Conservation (phyloP, 2,797 vertebrate species). For the Anisognathus igniventris region DNA sequence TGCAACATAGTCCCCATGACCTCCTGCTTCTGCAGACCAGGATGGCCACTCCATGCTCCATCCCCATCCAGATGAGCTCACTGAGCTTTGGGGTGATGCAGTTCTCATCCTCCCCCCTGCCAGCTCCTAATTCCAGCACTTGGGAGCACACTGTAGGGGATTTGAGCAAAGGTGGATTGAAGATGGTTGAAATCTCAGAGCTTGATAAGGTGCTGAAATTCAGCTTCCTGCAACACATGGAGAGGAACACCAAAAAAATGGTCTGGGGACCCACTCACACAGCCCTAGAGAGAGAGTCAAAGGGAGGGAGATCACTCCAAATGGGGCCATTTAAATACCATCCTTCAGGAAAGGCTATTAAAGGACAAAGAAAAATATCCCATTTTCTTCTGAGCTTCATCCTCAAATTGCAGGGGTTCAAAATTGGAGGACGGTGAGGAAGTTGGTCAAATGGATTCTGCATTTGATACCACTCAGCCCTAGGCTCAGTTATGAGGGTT, state of each 20-base stretch:
- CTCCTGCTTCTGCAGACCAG: background rate
- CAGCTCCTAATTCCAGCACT: background rate
- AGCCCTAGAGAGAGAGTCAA: background rate
- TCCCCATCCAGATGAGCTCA: too few species aligned
- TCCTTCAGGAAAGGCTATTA: background rate
- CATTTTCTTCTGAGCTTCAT: background rate
- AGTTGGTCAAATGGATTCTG: background rate
- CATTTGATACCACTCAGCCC: background rate
- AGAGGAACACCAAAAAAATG: background rate
- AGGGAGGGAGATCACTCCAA: background rate
- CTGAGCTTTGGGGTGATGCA: background rate
- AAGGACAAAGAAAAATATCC: background rate
- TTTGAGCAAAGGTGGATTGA: background rate
- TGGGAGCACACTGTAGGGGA: background rate
- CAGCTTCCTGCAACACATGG: background rate
- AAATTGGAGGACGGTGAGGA: fast-evolving
- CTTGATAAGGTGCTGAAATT: fast-evolving
- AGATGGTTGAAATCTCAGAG: background rate
- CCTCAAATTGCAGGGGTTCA: background rate
- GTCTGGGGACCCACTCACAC: background rate
- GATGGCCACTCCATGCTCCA: background rate
- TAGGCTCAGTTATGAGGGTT: background rate
- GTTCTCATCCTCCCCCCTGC: fast-evolving
- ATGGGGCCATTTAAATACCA: background rate
- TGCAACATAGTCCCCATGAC: background rate